phyloP scores from a whole-genome alignment of 2,113 vertebrate species.

The Rhea americana region DNA sequence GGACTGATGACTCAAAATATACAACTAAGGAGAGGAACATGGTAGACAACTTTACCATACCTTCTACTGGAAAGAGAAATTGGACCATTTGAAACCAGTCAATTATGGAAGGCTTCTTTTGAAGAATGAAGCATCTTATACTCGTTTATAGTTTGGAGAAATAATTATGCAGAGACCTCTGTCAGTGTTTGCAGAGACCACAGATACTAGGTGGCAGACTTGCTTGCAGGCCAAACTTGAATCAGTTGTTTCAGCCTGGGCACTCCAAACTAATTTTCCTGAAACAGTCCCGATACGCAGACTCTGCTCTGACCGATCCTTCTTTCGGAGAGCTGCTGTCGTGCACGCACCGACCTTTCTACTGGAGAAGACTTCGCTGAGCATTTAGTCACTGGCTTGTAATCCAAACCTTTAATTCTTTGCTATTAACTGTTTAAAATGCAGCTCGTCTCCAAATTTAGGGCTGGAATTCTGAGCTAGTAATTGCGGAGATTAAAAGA shows the following conservation, averaged over 20 bases:
- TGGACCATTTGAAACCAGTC: background rate
- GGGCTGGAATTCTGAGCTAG: background rate
- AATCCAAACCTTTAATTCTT: background rate
- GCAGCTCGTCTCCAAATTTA: background rate
- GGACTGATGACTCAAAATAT: background rate
- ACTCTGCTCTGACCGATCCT: background rate
- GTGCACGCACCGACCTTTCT: background rate
- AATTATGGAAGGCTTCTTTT: background rate
- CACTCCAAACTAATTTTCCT: background rate
- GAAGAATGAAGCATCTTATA: background rate
- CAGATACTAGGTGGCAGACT: background rate
- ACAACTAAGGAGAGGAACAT: background rate
- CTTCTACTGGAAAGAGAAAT: background rate
- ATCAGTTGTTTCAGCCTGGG: background rate
- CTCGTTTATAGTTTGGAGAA: background rate
- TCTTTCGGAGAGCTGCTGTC: background rate
- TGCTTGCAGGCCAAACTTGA: background rate
- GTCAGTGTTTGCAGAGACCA: background rate
- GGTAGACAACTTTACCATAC: background rate
- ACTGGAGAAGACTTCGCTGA: background rate
- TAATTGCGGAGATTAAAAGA: conserved; percentile 16
- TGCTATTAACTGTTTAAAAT: background rate
- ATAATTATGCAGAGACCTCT: background rate
- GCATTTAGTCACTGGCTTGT: background rate
- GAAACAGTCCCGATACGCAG: background rate